Evolutionary conservation across 2,888 invertebrate genomes (phyloP), one percentile per base, ranked within the genome.

Genomic region (Gari tellinella): DNA sequence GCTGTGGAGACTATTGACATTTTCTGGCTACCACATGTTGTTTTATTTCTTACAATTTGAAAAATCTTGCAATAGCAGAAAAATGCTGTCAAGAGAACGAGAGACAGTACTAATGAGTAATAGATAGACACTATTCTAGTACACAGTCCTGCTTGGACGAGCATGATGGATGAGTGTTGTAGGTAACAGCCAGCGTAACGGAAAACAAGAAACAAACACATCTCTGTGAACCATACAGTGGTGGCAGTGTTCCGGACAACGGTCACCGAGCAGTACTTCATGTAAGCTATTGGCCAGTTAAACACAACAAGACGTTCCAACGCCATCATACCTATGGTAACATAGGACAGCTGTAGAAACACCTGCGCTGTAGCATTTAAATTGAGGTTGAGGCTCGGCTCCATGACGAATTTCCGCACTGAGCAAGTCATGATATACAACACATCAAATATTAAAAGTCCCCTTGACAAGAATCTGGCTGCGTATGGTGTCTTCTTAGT

Each of bases 131-230:
- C 25, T 21, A 57, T 26, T 4, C 40, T 19, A n/a, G 51, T 66
- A 25, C 65, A 66, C 7, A 65, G 23, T 2, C 56, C 65, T 2
- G 65, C 65, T 51, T 57, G 46, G n/a, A 19, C 21, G 38, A 66
- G 57, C 5, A 66, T 51, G 10, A 21, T 31, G 4, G 31, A 19
- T 10, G 21, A 19, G 1, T 25, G 25, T 23, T 51, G 51, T 8
- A 57, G 38, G 19, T 58, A 66, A 45, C 65, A 66, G 8, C 43
- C 23, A 2, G 49, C 57, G 25, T 52, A 66, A 21, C 65, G 57
- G 0, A 66, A 14, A 7, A 57, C 5, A n/a, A 31, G 25, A 17
- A 15, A 43, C 0, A 40, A 10, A 15, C 41, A 10, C 2, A 51
- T 0, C n/a, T 51, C 49, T 10, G 40, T 23, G 8, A 25, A 17